phyloP scores from a whole-genome alignment of 2,888 invertebrate genomes.

The Polydrusus cervinus region DNA sequence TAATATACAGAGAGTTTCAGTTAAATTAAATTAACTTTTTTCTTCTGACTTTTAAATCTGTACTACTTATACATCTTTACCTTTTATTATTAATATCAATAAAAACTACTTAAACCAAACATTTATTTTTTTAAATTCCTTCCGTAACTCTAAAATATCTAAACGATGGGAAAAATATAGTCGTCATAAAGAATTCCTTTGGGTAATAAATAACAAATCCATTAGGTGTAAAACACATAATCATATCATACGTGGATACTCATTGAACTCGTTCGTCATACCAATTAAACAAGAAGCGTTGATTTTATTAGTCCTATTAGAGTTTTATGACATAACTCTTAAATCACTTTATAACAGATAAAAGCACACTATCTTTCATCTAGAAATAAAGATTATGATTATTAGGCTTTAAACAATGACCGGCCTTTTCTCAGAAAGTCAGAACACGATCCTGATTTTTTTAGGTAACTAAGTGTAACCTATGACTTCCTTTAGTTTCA shows the following conservation, averaged over 20 bases:
- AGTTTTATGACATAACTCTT: slow-evolving; percentile 23
- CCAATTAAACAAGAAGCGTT: slow-evolving; percentile 24
- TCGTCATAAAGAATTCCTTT: not conserved
- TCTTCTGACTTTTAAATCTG: no score
- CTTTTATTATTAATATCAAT: no score
- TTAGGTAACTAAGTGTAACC: slow-evolving; percentile 24
- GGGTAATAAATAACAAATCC: not conserved
- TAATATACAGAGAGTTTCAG: no score
- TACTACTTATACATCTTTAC: no score
- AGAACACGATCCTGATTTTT: slow-evolving; percentile 10
- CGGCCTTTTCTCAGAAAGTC: slow-evolving; percentile 11
- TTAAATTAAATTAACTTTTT: no score
- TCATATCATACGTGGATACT: slow-evolving; percentile 8
- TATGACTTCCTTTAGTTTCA: slow-evolving; percentile 15
- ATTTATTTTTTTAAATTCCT: no score
- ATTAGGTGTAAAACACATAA: slow-evolving; percentile 15
- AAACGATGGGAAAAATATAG: no score
- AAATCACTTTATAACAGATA: slow-evolving; percentile 28
- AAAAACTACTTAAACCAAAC: no score
- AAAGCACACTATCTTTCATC: slow-evolving; percentile 20
- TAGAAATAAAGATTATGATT: slow-evolving; percentile 19
- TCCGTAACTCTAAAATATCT: no score
- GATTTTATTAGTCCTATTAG: slow-evolving; percentile 25
- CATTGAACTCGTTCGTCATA: slow-evolving; percentile 20
- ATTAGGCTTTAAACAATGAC: slow-evolving; percentile 29